Evolutionary conservation across 30 jellyfish, hydroid and myxozoan genomes (phyloP), one percentile per base, ranked within the genome.

Genomic region (Rhopilema esculentum): DNA sequence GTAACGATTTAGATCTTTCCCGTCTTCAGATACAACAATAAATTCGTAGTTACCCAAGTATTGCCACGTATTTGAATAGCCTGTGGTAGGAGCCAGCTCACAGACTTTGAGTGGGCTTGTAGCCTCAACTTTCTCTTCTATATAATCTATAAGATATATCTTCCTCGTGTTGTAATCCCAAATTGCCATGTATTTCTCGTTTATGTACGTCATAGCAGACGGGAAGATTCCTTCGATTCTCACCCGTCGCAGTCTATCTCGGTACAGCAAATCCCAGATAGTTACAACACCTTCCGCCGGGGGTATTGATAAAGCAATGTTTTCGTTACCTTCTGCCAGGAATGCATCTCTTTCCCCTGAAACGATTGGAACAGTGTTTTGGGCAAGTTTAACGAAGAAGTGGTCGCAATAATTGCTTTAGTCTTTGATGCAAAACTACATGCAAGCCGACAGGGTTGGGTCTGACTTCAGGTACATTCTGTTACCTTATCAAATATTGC

Each of bases 341-440:
- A 1, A 67, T 70, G 90, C 93, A 26, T 93, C 98, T n/a, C 97
- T 80, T 30, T 88, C 98, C 20, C 98, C 98, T 93, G 24, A 26
- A 50, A 33, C 21, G 16, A 76, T 22, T n/a, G n/a, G n/a, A n/a
- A n/a, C n/a, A n/a, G n/a, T n/a, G 51, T 40, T 26, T 1, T 71
- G 40, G 77, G 29, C 12, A 15, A 72, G 12, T 52, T 16, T 53
- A 18, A 8, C 2, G 26, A 72, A 72, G 2, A 15, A 12, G 8
- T 49, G 20, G 77, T 19, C 9, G 32, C 17, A 16, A 66, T 15
- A 22, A 15, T 16, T 16, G 15, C 26, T 12, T 12, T 19, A 66
- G 15, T 12, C 22, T 22, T 66, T 9, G 25, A 66, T 66, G 25
- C 32, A 12, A 12, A 15, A 51, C 20, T 15, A 51, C 15, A 51